Percentiles rank a stretch among this genome's conserved stretches.
These are phyloP conservation scores for Oxyruncus cristatus DNA, from an alignment of 2,113 vertebrate species.

Conservation along the genomic window DNA sequence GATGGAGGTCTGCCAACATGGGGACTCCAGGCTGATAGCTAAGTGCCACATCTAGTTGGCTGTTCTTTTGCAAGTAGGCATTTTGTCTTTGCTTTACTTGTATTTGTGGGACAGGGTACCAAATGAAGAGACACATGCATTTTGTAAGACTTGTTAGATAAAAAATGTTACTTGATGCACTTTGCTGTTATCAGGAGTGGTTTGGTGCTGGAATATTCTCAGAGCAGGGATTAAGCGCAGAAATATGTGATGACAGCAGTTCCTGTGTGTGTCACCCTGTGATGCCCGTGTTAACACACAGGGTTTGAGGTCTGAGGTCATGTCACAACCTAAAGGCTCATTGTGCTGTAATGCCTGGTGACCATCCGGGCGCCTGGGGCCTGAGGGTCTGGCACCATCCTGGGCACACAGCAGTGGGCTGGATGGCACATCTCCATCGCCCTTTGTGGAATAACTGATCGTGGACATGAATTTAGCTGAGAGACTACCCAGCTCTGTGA, in stretches of 20 bases:
- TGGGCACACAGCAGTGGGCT: not conserved
- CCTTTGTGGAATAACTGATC: not conserved
- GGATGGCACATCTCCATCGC: not conserved
- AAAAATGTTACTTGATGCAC: not conserved
- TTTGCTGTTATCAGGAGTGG: not conserved
- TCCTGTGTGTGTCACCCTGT: not conserved
- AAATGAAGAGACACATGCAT: not conserved
- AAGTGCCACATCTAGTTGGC: not conserved
- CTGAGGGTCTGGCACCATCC: not conserved
- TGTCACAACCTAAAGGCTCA: not conserved
- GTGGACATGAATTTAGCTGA: not conserved
- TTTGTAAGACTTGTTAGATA: not conserved
- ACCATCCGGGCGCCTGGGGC: not conserved
- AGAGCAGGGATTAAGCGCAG: not conserved
- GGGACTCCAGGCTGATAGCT: not conserved
- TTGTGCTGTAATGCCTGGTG: not conserved
- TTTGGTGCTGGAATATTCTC: not conserved
- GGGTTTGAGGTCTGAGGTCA: not conserved
- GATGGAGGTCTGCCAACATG: not conserved
- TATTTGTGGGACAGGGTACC: not conserved
- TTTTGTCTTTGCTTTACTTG: not conserved
- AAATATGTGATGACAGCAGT: not conserved
- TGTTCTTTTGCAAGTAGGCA: not conserved
- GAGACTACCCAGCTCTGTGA: not conserved
- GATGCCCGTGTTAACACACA: rapidly evolving